Base-by-base conservation (phyloP, 2,797 vertebrate species). In the Pseudomugil gertrudae region DNA sequence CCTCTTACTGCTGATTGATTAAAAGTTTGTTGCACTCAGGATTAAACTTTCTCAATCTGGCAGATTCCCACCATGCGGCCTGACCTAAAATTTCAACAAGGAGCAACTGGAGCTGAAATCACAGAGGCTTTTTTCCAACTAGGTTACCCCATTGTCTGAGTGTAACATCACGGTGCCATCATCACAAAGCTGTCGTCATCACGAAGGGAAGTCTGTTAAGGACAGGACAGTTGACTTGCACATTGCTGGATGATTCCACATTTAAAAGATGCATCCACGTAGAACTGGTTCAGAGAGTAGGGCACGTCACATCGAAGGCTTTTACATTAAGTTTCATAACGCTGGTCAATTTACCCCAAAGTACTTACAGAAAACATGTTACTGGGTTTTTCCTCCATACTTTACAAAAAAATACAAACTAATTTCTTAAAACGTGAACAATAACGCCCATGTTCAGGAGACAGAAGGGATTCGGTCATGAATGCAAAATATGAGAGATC, bases 31-130 rank as follows among this genome's bases (percentile, higher is more conserved):
- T 52, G 10, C 13, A 24, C 14, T 51, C 24, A 27, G 48, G 24
- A 14, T 11, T 26, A 13, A 26, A 13, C 17, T 52, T 26, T 29
- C 9, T 17, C 9, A 4, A 23, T 13, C 56, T 78, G 78, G 66
- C 73, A 66, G 59, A 32, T 53, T 57, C 33, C 69, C 74, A 82
- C 45, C 38, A 57, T 76, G 73, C 36, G 52, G 70, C 70, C 82
- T 66, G 67, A 67, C 61, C 48, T 23, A 43, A 9, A 72, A 57
- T 58, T 58, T 53, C 72, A 72, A 84, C 72, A 76, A 80, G 72
- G 65, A 64, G 63, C 59, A 77, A 79, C 57, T 81, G 76, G 58
- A 85, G 78, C 76, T 83, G 74, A 79, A 85, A 76, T 52, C 76
- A 82, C 65, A 23, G n/a, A n/a, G 67, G 57, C 24, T 63, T 57